Evolutionary conservation across 2,113 vertebrate genomes (phyloP).

Genomic region (Macquaria australasica): DNA sequence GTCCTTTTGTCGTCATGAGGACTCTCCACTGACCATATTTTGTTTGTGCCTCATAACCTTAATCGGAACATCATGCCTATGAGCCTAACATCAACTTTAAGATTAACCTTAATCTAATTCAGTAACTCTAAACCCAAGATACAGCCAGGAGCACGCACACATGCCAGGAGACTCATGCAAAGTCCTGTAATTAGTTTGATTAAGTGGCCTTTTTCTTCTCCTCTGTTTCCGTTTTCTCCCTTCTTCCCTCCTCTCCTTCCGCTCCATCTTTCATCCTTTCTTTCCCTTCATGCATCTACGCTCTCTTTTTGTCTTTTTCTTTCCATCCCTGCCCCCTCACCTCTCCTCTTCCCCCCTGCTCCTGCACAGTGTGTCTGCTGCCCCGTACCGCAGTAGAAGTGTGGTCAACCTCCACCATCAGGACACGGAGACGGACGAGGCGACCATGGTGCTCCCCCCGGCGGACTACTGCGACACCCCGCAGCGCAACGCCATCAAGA

Average conservation of each 20-base stretch:
- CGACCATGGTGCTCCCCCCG: conserved; percentile 88
- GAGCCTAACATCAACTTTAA: background rate
- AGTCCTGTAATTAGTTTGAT: conserved; percentile 15
- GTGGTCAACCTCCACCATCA: conserved; percentile 92
- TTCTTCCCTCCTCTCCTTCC: background rate
- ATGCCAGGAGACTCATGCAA: conserved; percentile 1
- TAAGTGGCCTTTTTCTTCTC: background rate
- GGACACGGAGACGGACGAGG: conserved; percentile 83
- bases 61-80: background rate
- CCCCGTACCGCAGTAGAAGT: conserved; percentile 89
- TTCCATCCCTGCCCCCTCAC: background rate
- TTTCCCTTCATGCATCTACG: background rate
- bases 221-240: background rate
- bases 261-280: background rate
- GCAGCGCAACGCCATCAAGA: conserved; percentile 43
- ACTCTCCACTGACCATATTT: conserved; percentile 3
- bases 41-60: background rate
- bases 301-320: background rate
- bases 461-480: conserved; percentile 87
- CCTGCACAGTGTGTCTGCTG: conserved; percentile 60
- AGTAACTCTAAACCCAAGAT: background rate
- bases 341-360: background rate
- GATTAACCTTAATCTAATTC: background rate
- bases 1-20: conserved; percentile 17
- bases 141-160: background rate